Percentiles rank a stretch among this genome's conserved stretches.
phyloP scores from a whole-genome alignment of 2,113 vertebrate genomes.

The Anhinga anhinga region DNA sequence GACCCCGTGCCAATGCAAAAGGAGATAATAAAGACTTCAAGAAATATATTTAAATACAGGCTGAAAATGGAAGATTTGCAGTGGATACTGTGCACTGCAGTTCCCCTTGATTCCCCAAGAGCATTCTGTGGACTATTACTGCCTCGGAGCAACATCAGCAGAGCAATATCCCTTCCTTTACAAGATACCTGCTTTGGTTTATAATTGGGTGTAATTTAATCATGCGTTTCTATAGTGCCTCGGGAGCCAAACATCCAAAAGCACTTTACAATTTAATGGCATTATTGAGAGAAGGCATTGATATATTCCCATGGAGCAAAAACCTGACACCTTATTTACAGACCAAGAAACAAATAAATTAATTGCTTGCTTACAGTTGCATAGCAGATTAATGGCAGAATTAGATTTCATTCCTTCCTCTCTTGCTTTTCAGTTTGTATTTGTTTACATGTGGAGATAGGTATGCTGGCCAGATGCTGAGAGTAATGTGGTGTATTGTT shows the following conservation, averaged over 20 bases:
- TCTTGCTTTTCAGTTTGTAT: background rate
- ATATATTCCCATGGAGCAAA: background rate
- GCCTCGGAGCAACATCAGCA: background rate
- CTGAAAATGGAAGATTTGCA: background rate
- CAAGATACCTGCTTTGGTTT: constrained; percentile 37
- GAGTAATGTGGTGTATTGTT: background rate
- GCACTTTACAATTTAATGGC: constrained; percentile 4
- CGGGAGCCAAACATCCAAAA: constrained; percentile 28
- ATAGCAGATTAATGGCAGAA: background rate
- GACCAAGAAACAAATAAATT: constrained; percentile 2
- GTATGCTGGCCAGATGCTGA: background rate
- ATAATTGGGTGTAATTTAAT: constrained; percentile 57
- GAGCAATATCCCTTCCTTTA: background rate
- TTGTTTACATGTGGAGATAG: background rate
- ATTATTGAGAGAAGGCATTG: background rate
- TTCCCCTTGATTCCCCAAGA: background rate
- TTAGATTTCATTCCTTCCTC: background rate
- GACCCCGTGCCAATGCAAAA: background rate
- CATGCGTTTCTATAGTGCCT: constrained; percentile 25
- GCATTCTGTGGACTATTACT: background rate
- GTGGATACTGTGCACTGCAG: background rate
- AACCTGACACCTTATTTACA: constrained; percentile 15
- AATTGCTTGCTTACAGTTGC: constrained; percentile 12
- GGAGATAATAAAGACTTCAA: background rate
- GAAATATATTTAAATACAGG: background rate